A percentile compares a stretch with the other conserved stretches of the same genome.
Conservation (phyloP, 2,888 invertebrate species). For the Calameuta pallipes region DNA sequence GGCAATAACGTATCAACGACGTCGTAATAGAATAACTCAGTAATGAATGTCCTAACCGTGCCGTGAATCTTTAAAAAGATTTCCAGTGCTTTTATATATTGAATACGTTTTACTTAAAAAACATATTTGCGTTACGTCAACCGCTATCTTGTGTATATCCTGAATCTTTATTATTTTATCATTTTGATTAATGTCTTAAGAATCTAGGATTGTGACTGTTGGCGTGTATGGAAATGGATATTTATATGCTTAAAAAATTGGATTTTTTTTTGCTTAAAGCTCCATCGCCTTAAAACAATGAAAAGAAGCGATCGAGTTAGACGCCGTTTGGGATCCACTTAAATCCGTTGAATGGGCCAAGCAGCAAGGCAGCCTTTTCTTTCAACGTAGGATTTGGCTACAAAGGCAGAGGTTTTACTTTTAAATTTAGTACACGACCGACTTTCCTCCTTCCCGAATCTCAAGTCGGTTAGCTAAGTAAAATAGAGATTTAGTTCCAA, state of each 20-base stretch:
- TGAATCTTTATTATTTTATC: background rate
- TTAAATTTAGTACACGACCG: constrained; percentile 62
- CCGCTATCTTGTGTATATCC: background rate
- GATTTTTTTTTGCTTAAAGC: constrained; percentile 15
- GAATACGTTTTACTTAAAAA: background rate
- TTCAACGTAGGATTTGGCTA: constrained; percentile 56
- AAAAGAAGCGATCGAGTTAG: constrained; percentile 28
- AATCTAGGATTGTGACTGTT: background rate
- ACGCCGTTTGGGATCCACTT: constrained; percentile 44
- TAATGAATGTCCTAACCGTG: constrained; percentile 23
- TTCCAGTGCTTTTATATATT: background rate
- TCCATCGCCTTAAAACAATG: constrained; percentile 37
- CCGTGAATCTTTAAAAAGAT: background rate
- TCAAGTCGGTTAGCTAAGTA: constrained; percentile 47
- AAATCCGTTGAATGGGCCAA: constrained; percentile 56
- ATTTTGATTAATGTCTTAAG: background rate
- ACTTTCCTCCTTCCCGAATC: constrained; percentile 34
- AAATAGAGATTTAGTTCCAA: constrained; percentile 56
- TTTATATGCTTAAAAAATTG: constrained; percentile 11
- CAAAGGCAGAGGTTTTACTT: constrained; percentile 62
- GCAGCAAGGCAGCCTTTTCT: constrained; percentile 45
- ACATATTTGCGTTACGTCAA: background rate
- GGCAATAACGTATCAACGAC: background rate
- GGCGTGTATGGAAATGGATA: background rate
- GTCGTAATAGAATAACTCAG: constrained; percentile 23